Evolutionary conservation across 2,113 vertebrate genomes (phyloP).

Genomic region (Bujurquina vittata): DNA sequence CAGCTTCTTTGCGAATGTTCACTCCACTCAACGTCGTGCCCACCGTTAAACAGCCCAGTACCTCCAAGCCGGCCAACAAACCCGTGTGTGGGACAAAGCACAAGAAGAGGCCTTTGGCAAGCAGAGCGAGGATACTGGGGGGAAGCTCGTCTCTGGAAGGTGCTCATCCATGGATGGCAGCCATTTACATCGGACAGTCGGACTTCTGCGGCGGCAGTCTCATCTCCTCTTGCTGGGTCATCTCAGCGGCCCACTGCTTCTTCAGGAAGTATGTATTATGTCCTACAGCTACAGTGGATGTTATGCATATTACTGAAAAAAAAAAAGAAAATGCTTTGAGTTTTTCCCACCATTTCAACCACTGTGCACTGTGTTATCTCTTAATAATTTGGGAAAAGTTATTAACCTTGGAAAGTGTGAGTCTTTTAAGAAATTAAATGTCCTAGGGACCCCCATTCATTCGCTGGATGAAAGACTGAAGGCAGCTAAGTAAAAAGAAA

Average conservation of each 20-base stretch:
- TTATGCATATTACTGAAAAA: background rate
- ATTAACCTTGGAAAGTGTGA: background rate
- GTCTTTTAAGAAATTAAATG: background rate
- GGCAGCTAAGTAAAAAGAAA: background rate
- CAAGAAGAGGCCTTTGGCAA: slow-evolving; percentile 79
- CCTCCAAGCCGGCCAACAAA: slow-evolving; percentile 5
- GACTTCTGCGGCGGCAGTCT: slow-evolving; percentile 90
- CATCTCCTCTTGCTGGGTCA: slow-evolving; percentile 91
- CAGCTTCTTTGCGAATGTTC: slow-evolving; percentile 46
- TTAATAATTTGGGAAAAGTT: background rate
- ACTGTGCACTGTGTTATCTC: background rate
- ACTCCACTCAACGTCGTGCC: background rate
- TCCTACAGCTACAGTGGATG: background rate
- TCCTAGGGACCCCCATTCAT: background rate
- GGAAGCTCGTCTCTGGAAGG: slow-evolving; percentile 87
- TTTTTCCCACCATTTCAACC: background rate
- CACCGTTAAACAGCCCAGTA: background rate
- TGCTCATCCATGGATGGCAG: slow-evolving; percentile 92
- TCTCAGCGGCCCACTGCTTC: slow-evolving; percentile 95
- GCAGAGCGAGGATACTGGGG: slow-evolving; percentile 85
- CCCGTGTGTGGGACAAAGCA: slow-evolving; percentile 86
- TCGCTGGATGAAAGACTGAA: background rate
- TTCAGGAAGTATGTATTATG: slow-evolving; percentile 82
- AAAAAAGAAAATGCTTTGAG: background rate
- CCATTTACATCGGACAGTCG: slow-evolving; percentile 85